Conservation (phyloP, 2,888 invertebrate genomes). For the Isotomurus palustris region DNA sequence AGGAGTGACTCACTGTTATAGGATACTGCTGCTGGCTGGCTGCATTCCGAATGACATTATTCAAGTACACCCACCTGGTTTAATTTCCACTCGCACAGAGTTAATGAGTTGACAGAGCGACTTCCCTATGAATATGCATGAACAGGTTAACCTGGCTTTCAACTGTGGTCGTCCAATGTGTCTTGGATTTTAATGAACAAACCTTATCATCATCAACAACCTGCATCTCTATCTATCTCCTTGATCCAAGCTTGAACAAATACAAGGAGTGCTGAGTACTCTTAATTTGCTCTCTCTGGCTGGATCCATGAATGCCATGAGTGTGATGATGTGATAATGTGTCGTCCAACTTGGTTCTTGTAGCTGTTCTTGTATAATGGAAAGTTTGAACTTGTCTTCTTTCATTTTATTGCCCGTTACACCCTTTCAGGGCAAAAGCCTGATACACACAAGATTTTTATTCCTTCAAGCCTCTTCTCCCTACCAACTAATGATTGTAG, state of each 20-base stretch:
- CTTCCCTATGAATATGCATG: slow-evolving; percentile 41
- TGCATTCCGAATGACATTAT: slow-evolving; percentile 38
- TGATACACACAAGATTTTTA: no score
- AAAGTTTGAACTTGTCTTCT: slow-evolving; percentile 4
- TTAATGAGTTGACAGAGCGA: slow-evolving; percentile 43
- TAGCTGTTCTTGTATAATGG: background rate
- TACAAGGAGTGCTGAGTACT: no score
- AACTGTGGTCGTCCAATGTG: no score
- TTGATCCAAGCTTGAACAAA: no score
- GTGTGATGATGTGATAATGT: no score
- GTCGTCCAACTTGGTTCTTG: no score
- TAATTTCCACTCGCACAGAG: slow-evolving; percentile 31
- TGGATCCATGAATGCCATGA: no score
- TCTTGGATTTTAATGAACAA: no score
- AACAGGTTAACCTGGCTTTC: no score
- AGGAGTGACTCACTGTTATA: background rate
- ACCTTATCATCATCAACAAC: no score
- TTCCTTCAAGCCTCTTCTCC: background rate
- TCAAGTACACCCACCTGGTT: slow-evolving; percentile 46
- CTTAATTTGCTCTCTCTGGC: no score
- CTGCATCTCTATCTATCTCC: no score
- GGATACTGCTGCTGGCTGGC: background rate
- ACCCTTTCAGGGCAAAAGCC: background rate
- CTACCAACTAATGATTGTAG: slow-evolving; percentile 39
- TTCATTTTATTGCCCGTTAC: slow-evolving; percentile 2